A percentile compares a stretch with the other conserved stretches of the same genome.
Conservation (phyloP, 2,888 invertebrate genomes). For the Cynaeus angustus region DNA sequence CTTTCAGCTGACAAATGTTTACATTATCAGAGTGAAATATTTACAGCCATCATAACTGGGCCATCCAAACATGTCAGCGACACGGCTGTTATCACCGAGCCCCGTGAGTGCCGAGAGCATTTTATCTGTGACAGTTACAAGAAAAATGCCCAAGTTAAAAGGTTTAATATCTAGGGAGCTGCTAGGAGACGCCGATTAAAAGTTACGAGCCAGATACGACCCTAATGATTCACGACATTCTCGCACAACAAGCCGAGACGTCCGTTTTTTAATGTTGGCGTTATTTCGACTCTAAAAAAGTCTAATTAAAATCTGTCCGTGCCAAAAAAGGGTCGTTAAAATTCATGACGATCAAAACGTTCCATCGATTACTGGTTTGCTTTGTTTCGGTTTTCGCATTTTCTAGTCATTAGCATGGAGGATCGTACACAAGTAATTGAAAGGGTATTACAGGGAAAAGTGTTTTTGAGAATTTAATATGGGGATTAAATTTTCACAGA, state of each 20-base stretch:
- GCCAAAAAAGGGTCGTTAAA: neutral
- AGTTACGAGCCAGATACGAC: slow-evolving; percentile 57
- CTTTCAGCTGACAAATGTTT: slow-evolving; percentile 40
- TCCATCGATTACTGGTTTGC: neutral
- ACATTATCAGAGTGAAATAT: slow-evolving; percentile 43
- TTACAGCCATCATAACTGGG: slow-evolving; percentile 45
- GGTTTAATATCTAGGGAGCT: slow-evolving; percentile 60
- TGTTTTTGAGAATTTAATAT: slow-evolving; percentile 59
- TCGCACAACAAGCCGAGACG: slow-evolving; percentile 34
- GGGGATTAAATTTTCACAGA: slow-evolving; percentile 62
- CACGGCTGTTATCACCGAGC: slow-evolving; percentile 42
- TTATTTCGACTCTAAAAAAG: slow-evolving; percentile 31
- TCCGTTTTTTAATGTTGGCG: slow-evolving; percentile 26
- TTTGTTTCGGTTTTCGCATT: slow-evolving; percentile 8
- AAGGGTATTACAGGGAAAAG: slow-evolving; percentile 55
- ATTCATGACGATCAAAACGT: slow-evolving; percentile 12
- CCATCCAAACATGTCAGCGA: slow-evolving; percentile 49
- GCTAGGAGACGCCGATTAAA: slow-evolving; percentile 59
- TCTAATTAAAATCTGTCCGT: slow-evolving; percentile 36
- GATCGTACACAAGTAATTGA: slow-evolving; percentile 55
- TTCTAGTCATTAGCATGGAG: slow-evolving; percentile 41
- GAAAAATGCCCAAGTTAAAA: slow-evolving; percentile 59
- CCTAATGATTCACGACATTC: slow-evolving; percentile 50
- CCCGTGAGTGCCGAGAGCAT: slow-evolving; percentile 51
- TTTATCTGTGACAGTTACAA: slow-evolving; percentile 57